Conservation (phyloP, 2,797 vertebrate species). For the Podarcis siculus region DNA sequence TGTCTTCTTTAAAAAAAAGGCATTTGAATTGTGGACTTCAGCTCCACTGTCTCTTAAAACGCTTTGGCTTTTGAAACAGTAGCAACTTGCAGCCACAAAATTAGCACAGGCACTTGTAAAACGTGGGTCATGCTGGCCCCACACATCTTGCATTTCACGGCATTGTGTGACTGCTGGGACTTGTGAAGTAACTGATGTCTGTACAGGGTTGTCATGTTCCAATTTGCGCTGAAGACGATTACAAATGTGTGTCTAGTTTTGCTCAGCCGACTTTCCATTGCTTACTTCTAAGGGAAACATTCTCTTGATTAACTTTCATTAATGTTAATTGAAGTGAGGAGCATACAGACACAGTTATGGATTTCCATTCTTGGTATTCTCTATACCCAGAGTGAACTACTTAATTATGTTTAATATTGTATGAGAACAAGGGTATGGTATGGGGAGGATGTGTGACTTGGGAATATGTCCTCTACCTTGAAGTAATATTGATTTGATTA, state of each 20-base stretch:
- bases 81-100: background rate
- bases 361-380: slow-evolving; percentile 15
- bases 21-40: background rate
- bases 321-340: background rate
- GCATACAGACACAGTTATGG: background rate
- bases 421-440: background rate
- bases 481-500: background rate
- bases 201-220: slow-evolving; percentile 5
- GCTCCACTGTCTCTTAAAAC: background rate
- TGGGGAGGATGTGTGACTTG: background rate
- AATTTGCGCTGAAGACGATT: background rate
- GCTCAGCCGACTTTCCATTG: background rate
- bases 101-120: background rate
- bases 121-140: background rate
- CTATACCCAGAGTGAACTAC: background rate
- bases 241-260: background rate
- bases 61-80: background rate
- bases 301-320: slow-evolving; percentile 15
- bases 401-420: slow-evolving; percentile 24
- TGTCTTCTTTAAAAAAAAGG: background rate
- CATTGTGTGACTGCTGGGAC: background rate
- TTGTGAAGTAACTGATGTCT: background rate
- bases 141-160: background rate
- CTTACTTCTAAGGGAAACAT: background rate
- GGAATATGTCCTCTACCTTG: background rate